phyloP scores from a whole-genome alignment of 2,797 vertebrate species.

The Notolepis coatsorum region DNA sequence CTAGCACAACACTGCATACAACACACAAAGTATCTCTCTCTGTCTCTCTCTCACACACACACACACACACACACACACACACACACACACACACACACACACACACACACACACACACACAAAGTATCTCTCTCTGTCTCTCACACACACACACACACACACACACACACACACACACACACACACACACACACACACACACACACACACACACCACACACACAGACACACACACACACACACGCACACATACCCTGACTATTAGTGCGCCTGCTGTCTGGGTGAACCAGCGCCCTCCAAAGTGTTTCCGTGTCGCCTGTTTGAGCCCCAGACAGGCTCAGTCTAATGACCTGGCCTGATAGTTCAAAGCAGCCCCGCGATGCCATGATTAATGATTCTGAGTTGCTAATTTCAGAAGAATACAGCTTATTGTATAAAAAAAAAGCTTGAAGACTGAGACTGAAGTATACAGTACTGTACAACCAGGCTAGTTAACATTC shows the following conservation, averaged over 20 bases:
- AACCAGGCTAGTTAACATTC: slow-evolving; percentile 79
- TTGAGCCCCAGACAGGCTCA: slow-evolving; percentile 75
- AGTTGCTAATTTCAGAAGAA: slow-evolving; percentile 82
- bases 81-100: too few relatives aligned
- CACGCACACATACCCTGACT: slow-evolving; percentile 26
- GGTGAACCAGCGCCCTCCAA: slow-evolving; percentile 75
- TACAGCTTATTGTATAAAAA: slow-evolving; percentile 79
- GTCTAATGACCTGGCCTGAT: slow-evolving; percentile 82
- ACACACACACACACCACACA: too few relatives aligned
- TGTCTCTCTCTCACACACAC: too few relatives aligned
- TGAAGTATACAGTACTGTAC: slow-evolving; percentile 28
- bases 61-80: too few relatives aligned
- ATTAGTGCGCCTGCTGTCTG: slow-evolving; percentile 75
- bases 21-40: too few relatives aligned
- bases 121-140: too few relatives aligned
- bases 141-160: too few relatives aligned
- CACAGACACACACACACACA: too few relatives aligned
- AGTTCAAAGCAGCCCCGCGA: slow-evolving; percentile 80
- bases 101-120: too few relatives aligned
- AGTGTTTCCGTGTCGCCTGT: slow-evolving; percentile 81
- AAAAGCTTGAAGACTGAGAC: slow-evolving; percentile 65
- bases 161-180: too few relatives aligned
- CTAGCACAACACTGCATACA: too few relatives aligned
- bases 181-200: too few relatives aligned
- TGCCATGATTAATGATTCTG: slow-evolving; percentile 83